Evolutionary conservation across 2,888 invertebrate genomes (phyloP), one percentile per base, ranked within the genome.

Genomic region (Hanleya hanleyi): DNA sequence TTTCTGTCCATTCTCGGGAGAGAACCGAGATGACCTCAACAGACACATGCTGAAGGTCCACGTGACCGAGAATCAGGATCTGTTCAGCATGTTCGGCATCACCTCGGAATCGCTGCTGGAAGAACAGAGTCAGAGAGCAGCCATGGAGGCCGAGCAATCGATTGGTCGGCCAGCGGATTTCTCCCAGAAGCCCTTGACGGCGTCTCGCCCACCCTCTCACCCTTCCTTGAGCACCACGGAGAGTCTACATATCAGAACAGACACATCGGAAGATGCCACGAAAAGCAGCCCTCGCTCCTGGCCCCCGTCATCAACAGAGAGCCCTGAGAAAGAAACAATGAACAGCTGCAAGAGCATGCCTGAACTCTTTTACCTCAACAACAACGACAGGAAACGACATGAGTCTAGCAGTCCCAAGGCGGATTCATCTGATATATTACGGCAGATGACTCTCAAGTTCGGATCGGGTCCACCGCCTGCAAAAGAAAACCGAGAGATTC

Each of bases 41-140:
- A 85, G 87, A 68, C 92, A 92, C 77, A 83, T 91, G 75, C 77
- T 90, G 67, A 82, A 85, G 74, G 85, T 87, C 1, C 92, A 92
- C 70, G 89, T 88, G 5, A 76, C 85, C 1, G 91, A 91, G 64
- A 88, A 88, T 68, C 86, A 87, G 65, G 90, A 90, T 69, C 77
- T 90, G 7, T 87, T 86, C 71, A 86, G 82, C 35, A 69, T 67
- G 22, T 88, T 87, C 73, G 88, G 88, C n/a, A 82, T 88, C 22
- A 84, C 83, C 29, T 83, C 87, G 0, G 88, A 88, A 65, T 70
- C 82, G 12, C 73, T 88, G 7, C 69, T 85, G 18, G 83, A 83
- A 38, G 84, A 86, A 37, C 81, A 78, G 26, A 33, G 51, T 38
- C 38, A 57, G 12, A 57, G 61, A 49, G 37, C 1, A 36, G 36